phyloP scores from a whole-genome alignment of 2,113 vertebrate genomes.

The Columba janthina region DNA sequence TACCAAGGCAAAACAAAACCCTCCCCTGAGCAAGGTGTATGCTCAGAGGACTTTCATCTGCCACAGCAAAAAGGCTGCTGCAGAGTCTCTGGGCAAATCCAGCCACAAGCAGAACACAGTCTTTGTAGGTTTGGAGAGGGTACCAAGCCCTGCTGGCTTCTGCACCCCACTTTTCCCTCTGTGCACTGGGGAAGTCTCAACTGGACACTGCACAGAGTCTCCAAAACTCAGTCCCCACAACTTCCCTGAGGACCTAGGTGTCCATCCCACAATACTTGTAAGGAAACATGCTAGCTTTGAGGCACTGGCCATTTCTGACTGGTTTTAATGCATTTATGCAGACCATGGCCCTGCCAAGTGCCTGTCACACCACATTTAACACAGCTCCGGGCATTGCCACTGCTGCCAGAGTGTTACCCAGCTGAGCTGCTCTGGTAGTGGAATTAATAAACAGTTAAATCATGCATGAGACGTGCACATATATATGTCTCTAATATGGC shows the following conservation, averaged over 20 bases:
- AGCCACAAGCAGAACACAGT: background rate
- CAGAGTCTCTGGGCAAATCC: fast-evolving
- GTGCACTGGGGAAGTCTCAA: background rate
- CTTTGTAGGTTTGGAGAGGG: background rate
- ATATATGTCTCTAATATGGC: background rate
- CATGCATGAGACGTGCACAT: background rate
- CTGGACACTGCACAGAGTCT: background rate
- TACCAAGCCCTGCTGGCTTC: background rate
- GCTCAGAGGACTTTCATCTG: background rate
- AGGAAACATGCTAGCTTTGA: background rate
- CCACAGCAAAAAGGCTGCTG: background rate
- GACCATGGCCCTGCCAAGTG: background rate
- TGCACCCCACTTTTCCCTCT: background rate
- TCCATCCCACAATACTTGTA: background rate
- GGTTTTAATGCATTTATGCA: fast-evolving
- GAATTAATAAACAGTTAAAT: background rate
- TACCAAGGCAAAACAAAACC: background rate
- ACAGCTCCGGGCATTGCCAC: fast-evolving
- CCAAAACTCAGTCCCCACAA: background rate
- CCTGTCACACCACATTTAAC: background rate
- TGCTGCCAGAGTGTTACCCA: background rate
- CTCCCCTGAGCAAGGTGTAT: too few species aligned
- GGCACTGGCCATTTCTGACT: background rate
- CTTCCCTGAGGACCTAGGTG: background rate
- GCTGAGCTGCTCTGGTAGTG: background rate